These are phyloP conservation scores for Psittacara wagleri DNA, from an alignment of 2,113 vertebrate genomes.

Conservation along the genomic window DNA sequence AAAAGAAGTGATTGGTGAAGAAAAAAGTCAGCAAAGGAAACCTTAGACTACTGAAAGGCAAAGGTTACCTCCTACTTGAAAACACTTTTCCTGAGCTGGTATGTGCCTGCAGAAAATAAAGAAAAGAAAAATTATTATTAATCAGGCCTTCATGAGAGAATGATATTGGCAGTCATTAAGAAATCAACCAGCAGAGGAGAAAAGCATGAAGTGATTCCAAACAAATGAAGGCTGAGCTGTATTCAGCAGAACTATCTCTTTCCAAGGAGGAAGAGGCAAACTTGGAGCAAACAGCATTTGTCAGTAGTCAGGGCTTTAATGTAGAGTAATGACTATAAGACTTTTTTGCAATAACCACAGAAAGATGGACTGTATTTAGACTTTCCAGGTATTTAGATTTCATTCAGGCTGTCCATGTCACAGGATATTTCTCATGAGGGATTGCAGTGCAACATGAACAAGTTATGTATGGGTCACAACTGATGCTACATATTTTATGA, in stretches of 20 bases:
- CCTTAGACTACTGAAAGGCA: not conserved
- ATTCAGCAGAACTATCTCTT: not conserved
- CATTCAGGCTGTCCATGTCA: not conserved
- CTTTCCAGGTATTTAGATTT: not conserved
- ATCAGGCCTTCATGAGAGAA: not conserved
- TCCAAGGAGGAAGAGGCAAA: not conserved
- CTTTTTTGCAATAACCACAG: not conserved
- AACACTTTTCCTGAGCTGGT: not conserved
- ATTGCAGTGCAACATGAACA: not conserved
- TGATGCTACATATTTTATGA: not conserved
- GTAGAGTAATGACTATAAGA: not conserved
- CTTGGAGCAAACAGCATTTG: not conserved
- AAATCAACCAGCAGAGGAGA: not conserved
- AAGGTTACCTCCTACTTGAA: not conserved
- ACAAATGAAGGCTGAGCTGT: not conserved
- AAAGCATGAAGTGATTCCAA: not conserved
- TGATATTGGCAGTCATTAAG: not conserved
- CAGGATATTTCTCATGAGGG: not conserved
- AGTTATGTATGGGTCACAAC: not conserved
- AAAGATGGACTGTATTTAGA: not conserved
- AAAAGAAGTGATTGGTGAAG: not conserved
- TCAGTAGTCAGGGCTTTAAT: not conserved
- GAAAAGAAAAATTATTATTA: not conserved
- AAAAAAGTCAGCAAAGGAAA: not conserved
- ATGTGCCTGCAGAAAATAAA: not conserved